These are phyloP conservation scores for Scytalopus superciliaris DNA, from an alignment of 2,113 vertebrate species.

Conservation along the genomic window DNA sequence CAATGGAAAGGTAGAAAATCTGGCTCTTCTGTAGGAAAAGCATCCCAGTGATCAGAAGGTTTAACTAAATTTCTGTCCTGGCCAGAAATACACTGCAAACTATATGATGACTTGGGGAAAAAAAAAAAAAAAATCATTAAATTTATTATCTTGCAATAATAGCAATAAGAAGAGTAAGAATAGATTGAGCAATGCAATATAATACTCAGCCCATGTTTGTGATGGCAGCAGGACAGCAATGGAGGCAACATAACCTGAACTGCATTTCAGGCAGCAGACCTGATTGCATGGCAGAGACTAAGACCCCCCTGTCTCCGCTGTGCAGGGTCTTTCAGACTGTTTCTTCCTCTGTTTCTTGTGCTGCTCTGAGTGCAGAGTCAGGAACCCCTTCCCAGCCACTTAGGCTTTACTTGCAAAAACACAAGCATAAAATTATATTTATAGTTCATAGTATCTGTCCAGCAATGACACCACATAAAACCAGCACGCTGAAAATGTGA, in stretches of 20 bases:
- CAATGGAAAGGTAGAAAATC: background rate
- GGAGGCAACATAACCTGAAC: background rate
- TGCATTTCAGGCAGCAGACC: background rate
- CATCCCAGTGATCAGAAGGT: background rate
- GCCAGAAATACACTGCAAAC: background rate
- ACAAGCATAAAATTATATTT: conserved; percentile 42
- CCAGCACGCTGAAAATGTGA: conserved; percentile 29
- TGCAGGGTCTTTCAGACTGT: background rate
- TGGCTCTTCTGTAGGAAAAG: background rate
- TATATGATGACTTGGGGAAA: background rate
- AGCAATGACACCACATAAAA: conserved; percentile 65
- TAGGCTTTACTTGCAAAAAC: conserved; percentile 47
- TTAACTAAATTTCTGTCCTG: background rate
- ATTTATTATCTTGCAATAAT: background rate
- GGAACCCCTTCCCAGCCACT: background rate
- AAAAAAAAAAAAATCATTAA: background rate
- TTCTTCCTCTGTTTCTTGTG: conserved; percentile 29
- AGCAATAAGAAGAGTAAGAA: too few species aligned
- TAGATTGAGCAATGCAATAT: background rate
- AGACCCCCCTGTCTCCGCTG: background rate
- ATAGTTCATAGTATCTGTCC: conserved; percentile 23
- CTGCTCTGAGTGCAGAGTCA: background rate
- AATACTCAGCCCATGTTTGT: background rate
- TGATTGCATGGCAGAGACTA: background rate
- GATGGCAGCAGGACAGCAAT: conserved; percentile 5